Base-by-base conservation (phyloP, 2,888 invertebrate species). In the Drosophila subsilvestris region DNA sequence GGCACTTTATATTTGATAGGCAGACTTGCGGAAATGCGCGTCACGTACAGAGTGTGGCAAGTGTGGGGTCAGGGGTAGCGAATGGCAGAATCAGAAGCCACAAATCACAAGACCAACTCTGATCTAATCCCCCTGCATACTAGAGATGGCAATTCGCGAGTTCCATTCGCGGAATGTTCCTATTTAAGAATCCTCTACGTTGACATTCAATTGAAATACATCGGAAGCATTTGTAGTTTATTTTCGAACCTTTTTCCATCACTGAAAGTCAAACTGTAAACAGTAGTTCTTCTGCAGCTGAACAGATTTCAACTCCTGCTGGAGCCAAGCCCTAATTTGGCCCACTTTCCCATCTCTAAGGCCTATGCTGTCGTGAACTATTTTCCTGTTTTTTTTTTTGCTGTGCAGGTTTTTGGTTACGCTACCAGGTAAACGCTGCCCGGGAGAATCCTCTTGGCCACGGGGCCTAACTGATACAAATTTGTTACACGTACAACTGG, bases 1-100 rank as follows among this genome's bases (percentile, higher is more conserved):
- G 77, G 77, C 82, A 82, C 82, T 82, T 82, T 88, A 74, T 65
- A 79, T 88, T 86, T 88, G 88, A 82, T 82, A 86, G 88, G 75
- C 86, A 75, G 68, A 75, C 54, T 50, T 73, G 80, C 80, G 80
- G 67, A 88, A 82, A 82, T 82, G 83, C 86, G 71, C 86, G 83
- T 82, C 82, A 82, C 82, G 82, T 88, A 76, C 82, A 84, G 32
- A 4, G 32, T 32, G 12, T 12, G 32, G 32, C 32, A 29, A 45
- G 37, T n/a, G 32, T 37, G 51, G 37, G 62, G 42, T n/a, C n/a
- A 32, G 27, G 20, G 32, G 20, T 55, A n/a, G 58, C 49, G 53
- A 67, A 37, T 54, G 43, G 63, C 74, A 55, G 69, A 87, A 69
- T 82, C 75, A 68, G 42, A 77, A 69, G 73, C 80, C 84, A 71